Percentiles rank a stretch among this genome's conserved stretches.
phyloP scores from a whole-genome alignment of 2,113 vertebrate genomes.

The Pelodiscus sinensis region DNA sequence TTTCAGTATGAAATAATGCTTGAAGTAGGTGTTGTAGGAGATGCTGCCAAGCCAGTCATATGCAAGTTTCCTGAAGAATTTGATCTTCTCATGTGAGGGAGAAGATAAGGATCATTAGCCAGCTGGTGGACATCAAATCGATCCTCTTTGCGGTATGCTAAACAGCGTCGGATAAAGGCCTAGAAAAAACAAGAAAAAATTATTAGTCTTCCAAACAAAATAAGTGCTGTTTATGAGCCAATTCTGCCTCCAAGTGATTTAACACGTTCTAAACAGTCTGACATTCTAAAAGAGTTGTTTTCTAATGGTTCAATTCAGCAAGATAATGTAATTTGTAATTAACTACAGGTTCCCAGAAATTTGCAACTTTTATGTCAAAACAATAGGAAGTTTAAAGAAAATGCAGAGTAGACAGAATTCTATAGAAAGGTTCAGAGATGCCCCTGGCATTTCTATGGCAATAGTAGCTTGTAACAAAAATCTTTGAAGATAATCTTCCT shows the following conservation, averaged over 20 bases:
- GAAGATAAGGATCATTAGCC: slow-evolving; percentile 95
- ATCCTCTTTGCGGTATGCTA: slow-evolving; percentile 98
- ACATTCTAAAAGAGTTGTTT: not conserved
- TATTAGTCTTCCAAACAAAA: not conserved
- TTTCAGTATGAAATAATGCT: slow-evolving; percentile 94
- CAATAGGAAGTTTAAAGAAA: not conserved
- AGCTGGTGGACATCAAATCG: slow-evolving; percentile 95
- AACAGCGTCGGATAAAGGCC: slow-evolving; percentile 97
- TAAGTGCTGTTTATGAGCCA: not conserved
- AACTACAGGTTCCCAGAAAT: not conserved
- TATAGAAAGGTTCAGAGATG: not conserved
- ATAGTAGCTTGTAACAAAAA: not conserved
- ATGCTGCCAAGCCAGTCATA: slow-evolving; percentile 86
- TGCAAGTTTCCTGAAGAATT: slow-evolving; percentile 98
- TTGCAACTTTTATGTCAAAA: not conserved
- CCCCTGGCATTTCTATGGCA: not conserved
- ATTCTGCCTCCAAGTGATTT: not conserved
- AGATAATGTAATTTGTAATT: not conserved
- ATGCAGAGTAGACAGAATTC: not conserved
- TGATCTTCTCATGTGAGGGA: slow-evolving; percentile 97
- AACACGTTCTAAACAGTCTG: not conserved
- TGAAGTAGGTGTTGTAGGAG: slow-evolving; percentile 87
- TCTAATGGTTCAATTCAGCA: not conserved
- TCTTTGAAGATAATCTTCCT: not conserved
- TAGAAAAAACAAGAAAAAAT: slow-evolving; percentile 54